Evolutionary conservation across 2,797 vertebrate genomes (phyloP), one percentile per base, ranked within the genome.

Genomic region (Babyrousa celebensis): DNA sequence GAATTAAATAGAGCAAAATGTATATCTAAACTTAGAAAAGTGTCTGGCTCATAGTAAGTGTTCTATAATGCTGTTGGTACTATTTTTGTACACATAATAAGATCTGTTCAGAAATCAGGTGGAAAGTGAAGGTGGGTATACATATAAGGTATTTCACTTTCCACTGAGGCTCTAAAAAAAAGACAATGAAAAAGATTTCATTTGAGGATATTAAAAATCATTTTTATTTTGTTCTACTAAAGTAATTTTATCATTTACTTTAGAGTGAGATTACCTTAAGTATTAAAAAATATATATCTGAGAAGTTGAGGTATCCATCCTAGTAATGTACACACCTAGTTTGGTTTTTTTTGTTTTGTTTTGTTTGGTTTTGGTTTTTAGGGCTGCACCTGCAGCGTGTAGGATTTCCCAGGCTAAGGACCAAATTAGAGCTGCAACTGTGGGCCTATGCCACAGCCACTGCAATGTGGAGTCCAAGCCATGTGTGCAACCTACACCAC

Each of bases 221-320:
- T 48, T 48, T 48, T 48, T 48, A 48, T 48, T 48, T 48, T 85
- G 16, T 4, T 89, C 21, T 72, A 16, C 8, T 62, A 60, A 93
- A 95, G 63, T 68, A 54, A 5, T 25, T 96, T 85, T 85, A 36
- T 71, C 40, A 67, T 79, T 85, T 82, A 78, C 65, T 83, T 78
- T 83, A 96, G 82, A 78, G 10, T 90, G 1, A 85, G 5, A 72
- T 56, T 75, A 75, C 0, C 27, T 86, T 83, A 70, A 21, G 0
- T 82, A 32, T 27, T 48, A 68, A 68, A 79, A 43, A 77, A 36
- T n/a, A 12, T n/a, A 12, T 48, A 4, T 68, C 52, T 91, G 72
- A 83, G 60, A 80, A 40, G 68, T 67, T 62, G 16, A 85, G 67
- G 72, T 80, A 17, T 88, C 84, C 62, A 52, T 86, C 60, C 2